A percentile compares a stretch with the other conserved stretches of the same genome.
Conservation (phyloP, 2,113 vertebrate genomes). For the Cyphomyrus plagiostoma region DNA sequence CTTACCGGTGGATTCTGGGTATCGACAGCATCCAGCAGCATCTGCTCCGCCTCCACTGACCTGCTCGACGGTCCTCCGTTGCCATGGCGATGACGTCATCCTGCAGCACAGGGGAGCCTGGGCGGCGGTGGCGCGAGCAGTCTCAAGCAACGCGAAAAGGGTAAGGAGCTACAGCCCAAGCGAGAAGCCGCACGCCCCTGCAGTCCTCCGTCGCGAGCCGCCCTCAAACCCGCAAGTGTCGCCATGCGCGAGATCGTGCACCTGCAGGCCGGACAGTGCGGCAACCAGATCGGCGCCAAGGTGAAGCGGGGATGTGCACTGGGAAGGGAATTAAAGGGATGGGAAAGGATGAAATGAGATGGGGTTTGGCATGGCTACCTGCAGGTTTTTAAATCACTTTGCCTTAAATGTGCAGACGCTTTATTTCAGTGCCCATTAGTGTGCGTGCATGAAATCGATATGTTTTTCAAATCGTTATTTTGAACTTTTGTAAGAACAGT, state of each 20-base stretch:
- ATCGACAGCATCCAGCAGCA: background rate
- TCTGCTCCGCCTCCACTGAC: background rate
- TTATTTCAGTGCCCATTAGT: background rate
- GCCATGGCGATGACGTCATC: slow-evolving; percentile 37
- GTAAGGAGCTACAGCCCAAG: background rate
- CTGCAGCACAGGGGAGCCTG: slow-evolving; percentile 26
- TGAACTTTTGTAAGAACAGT: background rate
- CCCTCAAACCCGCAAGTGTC: background rate
- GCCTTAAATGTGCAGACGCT: background rate
- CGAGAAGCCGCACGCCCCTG: background rate
- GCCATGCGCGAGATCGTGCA: slow-evolving; percentile 47
- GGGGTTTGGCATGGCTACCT: background rate
- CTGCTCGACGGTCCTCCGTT: slow-evolving; percentile 13
- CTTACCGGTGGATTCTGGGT: background rate
- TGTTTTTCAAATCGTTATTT: background rate
- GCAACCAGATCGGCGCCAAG: slow-evolving; percentile 48
- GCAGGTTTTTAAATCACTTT: background rate
- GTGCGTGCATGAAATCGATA: background rate
- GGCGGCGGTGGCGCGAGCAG: slow-evolving; percentile 19
- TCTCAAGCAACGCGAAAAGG: slow-evolving; percentile 1
- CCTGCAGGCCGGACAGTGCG: slow-evolving; percentile 46
- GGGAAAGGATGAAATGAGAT: background rate
- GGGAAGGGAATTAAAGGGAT: background rate
- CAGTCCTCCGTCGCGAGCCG: slow-evolving; percentile 1
- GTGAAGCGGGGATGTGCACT: slow-evolving; percentile 15